Evolutionary conservation across 1,140 invertebrate species (phyloP).

Genomic region (Bombus affinis): DNA sequence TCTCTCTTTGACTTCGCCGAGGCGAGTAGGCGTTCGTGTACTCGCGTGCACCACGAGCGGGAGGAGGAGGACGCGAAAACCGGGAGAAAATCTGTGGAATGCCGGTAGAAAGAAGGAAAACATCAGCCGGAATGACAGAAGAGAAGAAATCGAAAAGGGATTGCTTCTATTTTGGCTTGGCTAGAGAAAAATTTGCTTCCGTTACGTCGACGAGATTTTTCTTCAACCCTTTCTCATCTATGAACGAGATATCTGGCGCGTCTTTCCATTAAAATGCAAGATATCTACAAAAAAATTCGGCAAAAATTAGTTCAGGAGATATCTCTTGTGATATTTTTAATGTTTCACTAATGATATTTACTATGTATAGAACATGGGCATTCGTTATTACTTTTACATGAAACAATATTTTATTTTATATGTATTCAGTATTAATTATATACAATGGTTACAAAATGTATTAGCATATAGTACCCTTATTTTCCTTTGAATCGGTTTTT

Average conservation of each 20-base stretch:
- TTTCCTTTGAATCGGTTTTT: too few species aligned
- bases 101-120: slow-evolving; percentile 12
- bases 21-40: slow-evolving; percentile 70
- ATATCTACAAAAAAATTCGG: background rate
- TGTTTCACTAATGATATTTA: too few species aligned
- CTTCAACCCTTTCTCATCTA: background rate
- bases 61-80: slow-evolving; percentile 44
- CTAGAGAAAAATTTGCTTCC: background rate
- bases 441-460: too few species aligned
- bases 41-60: slow-evolving; percentile 59
- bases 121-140: background rate
- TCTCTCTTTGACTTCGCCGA: slow-evolving; percentile 80
- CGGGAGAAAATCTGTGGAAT: slow-evolving; percentile 46
- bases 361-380: too few species aligned
- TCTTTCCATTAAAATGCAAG: background rate
- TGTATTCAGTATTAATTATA: too few species aligned
- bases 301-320: background rate
- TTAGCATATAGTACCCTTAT: too few species aligned
- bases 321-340: too few species aligned
- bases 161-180: background rate
- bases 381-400: too few species aligned
- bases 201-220: background rate
- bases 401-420: too few species aligned
- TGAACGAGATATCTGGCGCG: background rate
- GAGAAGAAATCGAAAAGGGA: background rate